Conservation (phyloP, 2,888 invertebrate species). For the Himalopsyche anomala region DNA sequence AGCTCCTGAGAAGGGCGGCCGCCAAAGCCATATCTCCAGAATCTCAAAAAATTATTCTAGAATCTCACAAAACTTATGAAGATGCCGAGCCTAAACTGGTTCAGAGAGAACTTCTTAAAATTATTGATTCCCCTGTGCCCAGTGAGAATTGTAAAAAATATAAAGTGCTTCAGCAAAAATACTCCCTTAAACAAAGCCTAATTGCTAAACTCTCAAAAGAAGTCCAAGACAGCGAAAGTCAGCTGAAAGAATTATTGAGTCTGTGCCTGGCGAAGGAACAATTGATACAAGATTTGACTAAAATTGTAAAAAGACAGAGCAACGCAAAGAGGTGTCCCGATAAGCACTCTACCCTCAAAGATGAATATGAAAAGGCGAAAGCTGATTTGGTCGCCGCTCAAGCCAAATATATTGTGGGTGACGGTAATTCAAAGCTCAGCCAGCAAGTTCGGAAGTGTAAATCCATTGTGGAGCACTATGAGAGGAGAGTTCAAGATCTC, state of each 20-base stretch:
- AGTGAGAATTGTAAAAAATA: conserved; percentile 76
- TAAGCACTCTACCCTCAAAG: conserved; percentile 79
- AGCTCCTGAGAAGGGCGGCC: conserved; percentile 79
- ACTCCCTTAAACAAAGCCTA: conserved; percentile 74
- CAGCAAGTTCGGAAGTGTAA: conserved; percentile 72
- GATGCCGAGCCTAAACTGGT: conserved; percentile 77
- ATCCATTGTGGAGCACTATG: conserved; percentile 70
- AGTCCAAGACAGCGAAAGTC: conserved; percentile 81
- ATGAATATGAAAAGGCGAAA: conserved; percentile 78
- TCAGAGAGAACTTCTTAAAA: conserved; percentile 75
- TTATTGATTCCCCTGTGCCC: conserved; percentile 76
- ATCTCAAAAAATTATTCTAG: conserved; percentile 77
- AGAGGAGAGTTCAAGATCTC: conserved; percentile 71
- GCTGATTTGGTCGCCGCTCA: conserved; percentile 77
- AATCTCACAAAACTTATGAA: conserved; percentile 77
- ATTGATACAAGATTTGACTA: conserved; percentile 82
- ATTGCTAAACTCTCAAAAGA: conserved; percentile 77
- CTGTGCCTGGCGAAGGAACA: conserved; percentile 82
- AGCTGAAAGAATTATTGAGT: conserved; percentile 84
- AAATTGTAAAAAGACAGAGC: conserved; percentile 70
- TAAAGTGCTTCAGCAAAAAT: conserved; percentile 76
- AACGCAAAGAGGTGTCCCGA: conserved; percentile 75
- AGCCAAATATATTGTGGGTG: conserved; percentile 79
- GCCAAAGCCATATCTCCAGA: conserved; percentile 76
- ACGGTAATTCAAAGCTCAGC: conserved; percentile 72